A percentile compares a stretch with the other conserved stretches of the same genome.
Evolutionary conservation across 1,140 invertebrate genomes (phyloP).

Genomic region (Episyrphus balteatus): DNA sequence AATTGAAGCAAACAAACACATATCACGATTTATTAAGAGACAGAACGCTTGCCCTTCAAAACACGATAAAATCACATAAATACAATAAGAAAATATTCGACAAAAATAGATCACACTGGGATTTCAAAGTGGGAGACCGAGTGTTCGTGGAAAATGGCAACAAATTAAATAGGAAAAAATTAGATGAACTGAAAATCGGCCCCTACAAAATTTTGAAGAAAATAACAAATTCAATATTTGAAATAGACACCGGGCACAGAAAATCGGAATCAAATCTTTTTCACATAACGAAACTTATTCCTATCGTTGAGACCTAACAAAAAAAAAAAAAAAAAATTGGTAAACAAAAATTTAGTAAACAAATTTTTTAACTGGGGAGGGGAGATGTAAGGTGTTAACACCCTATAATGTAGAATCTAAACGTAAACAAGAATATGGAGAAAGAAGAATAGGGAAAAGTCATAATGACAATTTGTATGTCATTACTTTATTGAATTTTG

Average conservation of each 20-base stretch:
- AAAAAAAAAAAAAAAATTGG: too few relatives aligned
- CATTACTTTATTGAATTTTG: too few relatives aligned
- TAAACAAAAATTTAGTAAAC: too few relatives aligned
- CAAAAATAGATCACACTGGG: background rate
- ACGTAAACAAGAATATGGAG: too few relatives aligned
- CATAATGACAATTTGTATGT: too few relatives aligned
- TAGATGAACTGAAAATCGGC: background rate
- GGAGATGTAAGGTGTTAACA: too few relatives aligned
- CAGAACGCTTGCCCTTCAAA: background rate
- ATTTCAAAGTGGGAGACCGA: background rate
- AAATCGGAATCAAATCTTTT: too few relatives aligned
- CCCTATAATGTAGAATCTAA: too few relatives aligned
- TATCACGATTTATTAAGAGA: slow-evolving; percentile 6
- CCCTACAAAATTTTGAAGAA: background rate
- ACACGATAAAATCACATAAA: slow-evolving; percentile 1
- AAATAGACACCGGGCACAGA: background rate
- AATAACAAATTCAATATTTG: background rate
- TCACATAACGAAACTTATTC: background rate
- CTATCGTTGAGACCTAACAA: background rate
- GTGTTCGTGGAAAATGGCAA: background rate
- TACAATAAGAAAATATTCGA: too few relatives aligned
- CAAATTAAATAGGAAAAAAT: background rate
- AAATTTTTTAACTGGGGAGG: too few relatives aligned
- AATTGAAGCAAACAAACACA: slow-evolving; percentile 15
- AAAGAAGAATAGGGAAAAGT: too few relatives aligned